Evolutionary conservation across 2,888 invertebrate genomes (phyloP), one percentile per base, ranked within the genome.

Genomic region (Chironomus riparius): DNA sequence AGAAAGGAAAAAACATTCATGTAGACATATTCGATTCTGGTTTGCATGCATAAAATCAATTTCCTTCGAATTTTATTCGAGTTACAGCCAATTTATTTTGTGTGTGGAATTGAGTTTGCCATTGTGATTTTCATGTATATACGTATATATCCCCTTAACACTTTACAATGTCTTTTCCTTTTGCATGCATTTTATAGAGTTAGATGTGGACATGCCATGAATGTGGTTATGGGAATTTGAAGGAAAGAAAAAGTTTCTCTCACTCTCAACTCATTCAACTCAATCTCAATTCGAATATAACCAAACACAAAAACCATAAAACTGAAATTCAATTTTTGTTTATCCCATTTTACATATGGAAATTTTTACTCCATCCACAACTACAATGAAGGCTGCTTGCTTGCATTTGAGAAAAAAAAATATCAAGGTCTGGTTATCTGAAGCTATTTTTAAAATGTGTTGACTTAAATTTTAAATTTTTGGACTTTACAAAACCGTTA

Each of bases 31-130:
- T 38, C 38, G 38, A 38, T 38, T 68, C 38, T 38, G 15, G 12
- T 18, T 65, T 38, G 74, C 47, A 74, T 74, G 38, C 72, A 74
- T 74, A 74, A 74, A 74, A 74, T 74, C 74, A 74, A 74, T 74
- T 74, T 73, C 72, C 72, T 73, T 73, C 72, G 62, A 73, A 56
- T 62, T 71, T 68, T 65, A 65, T 21, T 47, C 47, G 47, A 68
- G 65, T 47, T 68, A 74, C 68, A 24, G 74, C 74, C 74, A 74
- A 74, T 74, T 74, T 74, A 74, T 74, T 74, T 62, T 74, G 74
- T 65, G 56, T 62, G 48, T 47, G 18, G 48, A 65, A 70, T 12
- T 56, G 62, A 62, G 15, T 56, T 72, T 72, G 22, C 62, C 65
- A 65, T 65, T 47, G 56, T 71, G 56, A 71, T 50, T 21, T 24